phyloP scores from a whole-genome alignment of 2,888 invertebrate genomes.

The Philonicus albiceps region DNA sequence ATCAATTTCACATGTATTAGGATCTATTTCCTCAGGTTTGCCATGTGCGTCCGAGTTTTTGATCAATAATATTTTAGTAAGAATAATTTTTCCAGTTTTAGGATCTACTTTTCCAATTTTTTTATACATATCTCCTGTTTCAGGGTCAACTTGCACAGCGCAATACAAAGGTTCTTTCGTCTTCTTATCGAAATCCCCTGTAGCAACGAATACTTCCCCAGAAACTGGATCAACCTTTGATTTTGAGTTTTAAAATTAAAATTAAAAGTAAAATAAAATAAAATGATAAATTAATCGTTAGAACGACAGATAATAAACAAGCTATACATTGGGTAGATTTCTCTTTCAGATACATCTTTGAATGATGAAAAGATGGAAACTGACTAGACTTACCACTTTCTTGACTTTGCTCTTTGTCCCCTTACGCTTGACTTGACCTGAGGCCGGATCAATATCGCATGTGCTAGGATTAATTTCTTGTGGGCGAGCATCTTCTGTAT shows the following conservation, averaged over 20 bases:
- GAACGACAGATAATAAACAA: background rate
- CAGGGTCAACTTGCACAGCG: conserved; percentile 75
- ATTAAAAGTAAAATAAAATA: background rate
- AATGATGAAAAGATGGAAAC: background rate
- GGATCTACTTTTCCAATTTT: conserved; percentile 77
- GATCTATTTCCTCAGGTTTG: conserved; percentile 77
- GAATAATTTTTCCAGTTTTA: conserved; percentile 73
- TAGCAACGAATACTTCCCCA: conserved; percentile 76
- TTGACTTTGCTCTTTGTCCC: background rate
- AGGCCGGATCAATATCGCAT: background rate
- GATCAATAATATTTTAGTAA: conserved; percentile 73
- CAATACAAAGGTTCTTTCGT: conserved; percentile 73
- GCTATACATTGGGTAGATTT: background rate
- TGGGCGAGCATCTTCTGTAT: background rate
- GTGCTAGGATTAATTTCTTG: background rate
- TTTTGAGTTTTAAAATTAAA: background rate
- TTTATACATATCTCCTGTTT: conserved; percentile 76
- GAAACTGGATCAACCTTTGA: conserved; percentile 71
- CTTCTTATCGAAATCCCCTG: conserved; percentile 70
- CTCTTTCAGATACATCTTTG: background rate
- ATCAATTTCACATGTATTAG: conserved; percentile 76
- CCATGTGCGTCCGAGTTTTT: conserved; percentile 75
- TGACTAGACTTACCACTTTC: background rate
- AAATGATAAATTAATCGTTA: background rate
- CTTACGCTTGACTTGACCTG: background rate